A percentile compares a stretch with the other conserved stretches of the same genome.
Conservation (phyloP, 2,797 vertebrate genomes). For the Iguana delicatissima region DNA sequence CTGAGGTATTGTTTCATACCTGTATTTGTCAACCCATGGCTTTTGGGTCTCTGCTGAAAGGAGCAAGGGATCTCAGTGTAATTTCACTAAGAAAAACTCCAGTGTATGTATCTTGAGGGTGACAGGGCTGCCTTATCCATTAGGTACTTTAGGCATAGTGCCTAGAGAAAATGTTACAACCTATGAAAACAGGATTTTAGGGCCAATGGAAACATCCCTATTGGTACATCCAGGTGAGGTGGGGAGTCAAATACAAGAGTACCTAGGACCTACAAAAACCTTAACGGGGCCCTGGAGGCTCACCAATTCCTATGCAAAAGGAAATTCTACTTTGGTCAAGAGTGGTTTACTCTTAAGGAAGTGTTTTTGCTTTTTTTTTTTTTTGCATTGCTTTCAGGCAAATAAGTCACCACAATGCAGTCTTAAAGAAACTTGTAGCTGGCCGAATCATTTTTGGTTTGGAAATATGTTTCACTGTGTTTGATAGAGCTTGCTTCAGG, state of each 20-base stretch:
- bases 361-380: neutral
- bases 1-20: neutral
- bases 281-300: too few species aligned
- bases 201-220: too few species aligned
- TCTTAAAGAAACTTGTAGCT: neutral
- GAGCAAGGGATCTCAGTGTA: slow-evolving; percentile 6
- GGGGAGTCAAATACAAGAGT: too few species aligned
- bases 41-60: neutral
- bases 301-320: neutral
- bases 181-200: too few species aligned
- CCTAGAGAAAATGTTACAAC: too few species aligned
- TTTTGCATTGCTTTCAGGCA: too few species aligned
- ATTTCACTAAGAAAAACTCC: neutral
- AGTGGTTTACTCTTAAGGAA: neutral
- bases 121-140: too few species aligned
- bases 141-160: too few species aligned
- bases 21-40: neutral
- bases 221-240: too few species aligned
- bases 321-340: neutral
- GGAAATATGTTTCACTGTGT: neutral
- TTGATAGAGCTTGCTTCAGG: neutral
- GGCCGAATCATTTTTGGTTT: neutral
- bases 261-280: too few species aligned
- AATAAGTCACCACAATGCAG: neutral
- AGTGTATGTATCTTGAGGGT: neutral